Evolutionary conservation across 2,888 invertebrate species (phyloP).

Genomic region (Chymomyza fuscimana): DNA sequence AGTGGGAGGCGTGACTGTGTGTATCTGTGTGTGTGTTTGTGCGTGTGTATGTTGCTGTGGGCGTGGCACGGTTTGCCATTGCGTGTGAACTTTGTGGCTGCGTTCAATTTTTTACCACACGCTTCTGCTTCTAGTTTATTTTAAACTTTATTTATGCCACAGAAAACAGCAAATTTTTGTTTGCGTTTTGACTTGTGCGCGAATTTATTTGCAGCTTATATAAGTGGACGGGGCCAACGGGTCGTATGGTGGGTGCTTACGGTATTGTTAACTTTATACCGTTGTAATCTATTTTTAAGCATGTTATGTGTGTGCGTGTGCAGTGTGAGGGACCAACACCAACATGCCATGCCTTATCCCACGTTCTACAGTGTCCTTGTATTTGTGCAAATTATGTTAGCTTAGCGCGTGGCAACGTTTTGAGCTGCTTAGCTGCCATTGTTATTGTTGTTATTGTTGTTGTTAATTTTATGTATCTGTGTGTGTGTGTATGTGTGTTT

Average conservation of each 20-base stretch:
- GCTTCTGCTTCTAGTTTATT: constrained; percentile 54
- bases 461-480: constrained; percentile 5
- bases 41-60: constrained; percentile 22
- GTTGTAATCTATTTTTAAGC: constrained; percentile 64
- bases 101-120: neutral
- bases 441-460: constrained; percentile 11
- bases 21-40: neutral
- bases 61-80: constrained; percentile 48
- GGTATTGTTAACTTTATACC: constrained; percentile 59
- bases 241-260: neutral
- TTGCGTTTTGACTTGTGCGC: constrained; percentile 57
- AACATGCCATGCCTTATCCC: neutral
- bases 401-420: constrained; percentile 44
- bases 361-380: constrained; percentile 28
- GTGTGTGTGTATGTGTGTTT: constrained; percentile 29
- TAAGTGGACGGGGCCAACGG: constrained; percentile 7
- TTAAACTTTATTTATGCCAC: constrained; percentile 71
- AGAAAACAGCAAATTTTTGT: constrained; percentile 66
- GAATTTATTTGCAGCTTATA: constrained; percentile 44
- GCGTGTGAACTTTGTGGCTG: constrained; percentile 57
- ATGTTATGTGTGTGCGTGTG: constrained; percentile 41
- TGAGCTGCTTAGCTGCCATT: constrained; percentile 52
- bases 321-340: neutral
- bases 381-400: constrained; percentile 55
- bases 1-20: neutral